Evolutionary conservation across 1,140 invertebrate species (phyloP).

Genomic region (Artemia franciscana): DNA sequence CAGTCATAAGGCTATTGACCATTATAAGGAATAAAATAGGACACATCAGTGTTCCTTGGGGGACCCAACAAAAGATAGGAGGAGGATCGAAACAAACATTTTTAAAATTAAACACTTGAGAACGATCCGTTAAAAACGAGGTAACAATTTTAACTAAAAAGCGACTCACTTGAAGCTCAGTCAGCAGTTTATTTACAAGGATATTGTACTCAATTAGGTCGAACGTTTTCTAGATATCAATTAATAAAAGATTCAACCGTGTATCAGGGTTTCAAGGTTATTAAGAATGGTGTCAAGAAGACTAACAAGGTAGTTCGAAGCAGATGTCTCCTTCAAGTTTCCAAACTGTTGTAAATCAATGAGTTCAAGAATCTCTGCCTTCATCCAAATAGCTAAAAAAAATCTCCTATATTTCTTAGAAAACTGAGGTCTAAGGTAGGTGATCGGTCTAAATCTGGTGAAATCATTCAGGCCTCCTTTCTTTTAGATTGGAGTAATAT

Average conservation of each 20-base stretch:
- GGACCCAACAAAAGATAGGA: background rate
- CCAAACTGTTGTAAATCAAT: too few species aligned
- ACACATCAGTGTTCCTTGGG: background rate
- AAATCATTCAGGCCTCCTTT: too few species aligned
- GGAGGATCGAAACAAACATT: background rate
- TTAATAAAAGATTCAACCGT: background rate
- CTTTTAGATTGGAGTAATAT: background rate
- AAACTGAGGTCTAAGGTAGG: background rate
- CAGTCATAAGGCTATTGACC: background rate
- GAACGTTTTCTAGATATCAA: background rate
- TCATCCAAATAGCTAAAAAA: background rate
- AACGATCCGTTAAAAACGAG: background rate
- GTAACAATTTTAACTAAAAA: background rate
- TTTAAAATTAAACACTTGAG: background rate
- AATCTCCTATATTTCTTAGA: background rate
- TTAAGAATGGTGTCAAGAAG: background rate
- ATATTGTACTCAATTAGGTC: background rate
- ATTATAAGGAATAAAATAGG: background rate
- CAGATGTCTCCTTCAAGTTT: background rate
- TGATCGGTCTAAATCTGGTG: background rate
- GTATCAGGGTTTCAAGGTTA: too few species aligned
- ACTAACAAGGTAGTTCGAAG: background rate
- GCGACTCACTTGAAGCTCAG: too few species aligned
- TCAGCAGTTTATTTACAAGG: background rate
- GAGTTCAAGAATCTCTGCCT: background rate